These are phyloP conservation scores for Scolopax mira DNA, from an alignment of 2,113 vertebrate genomes.

Conservation along the genomic window DNA sequence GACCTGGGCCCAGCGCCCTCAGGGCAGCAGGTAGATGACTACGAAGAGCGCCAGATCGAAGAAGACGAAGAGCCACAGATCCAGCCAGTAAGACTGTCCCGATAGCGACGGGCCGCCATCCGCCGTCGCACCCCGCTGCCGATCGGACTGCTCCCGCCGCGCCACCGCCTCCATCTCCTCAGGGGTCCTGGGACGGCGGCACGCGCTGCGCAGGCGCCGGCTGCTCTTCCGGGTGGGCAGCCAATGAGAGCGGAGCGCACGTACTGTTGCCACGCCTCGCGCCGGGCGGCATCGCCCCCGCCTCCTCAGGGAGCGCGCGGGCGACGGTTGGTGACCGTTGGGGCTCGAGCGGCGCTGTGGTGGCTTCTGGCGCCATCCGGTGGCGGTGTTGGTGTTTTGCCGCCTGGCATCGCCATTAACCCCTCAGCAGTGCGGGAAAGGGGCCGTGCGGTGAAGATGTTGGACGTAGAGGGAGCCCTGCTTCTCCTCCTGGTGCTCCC, in stretches of 20 bases:
- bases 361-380: too few species aligned
- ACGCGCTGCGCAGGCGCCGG: accelerated
- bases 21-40: conserved; percentile 80
- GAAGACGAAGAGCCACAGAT: conserved; percentile 85
- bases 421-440: too few species aligned
- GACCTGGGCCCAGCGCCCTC: background rate
- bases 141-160: background rate
- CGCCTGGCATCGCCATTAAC: too few species aligned
- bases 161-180: background rate
- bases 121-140: background rate
- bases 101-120: conserved; percentile 26
- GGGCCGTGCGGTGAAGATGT: accelerated
- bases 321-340: background rate
- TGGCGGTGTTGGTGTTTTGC: accelerated
- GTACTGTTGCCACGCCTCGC: background rate
- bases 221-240: background rate
- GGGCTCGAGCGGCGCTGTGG: accelerated
- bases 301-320: accelerated
- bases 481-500: background rate
- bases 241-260: conserved; percentile 1
- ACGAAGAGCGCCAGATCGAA: conserved; percentile 83
- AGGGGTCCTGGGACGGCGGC: accelerated
- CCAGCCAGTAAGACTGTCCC: conserved; percentile 89
- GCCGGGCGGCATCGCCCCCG: accelerated
- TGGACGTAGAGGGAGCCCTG: accelerated